Base-by-base conservation (phyloP, 2,888 invertebrate genomes). In the Allolobophora icterica region DNA sequence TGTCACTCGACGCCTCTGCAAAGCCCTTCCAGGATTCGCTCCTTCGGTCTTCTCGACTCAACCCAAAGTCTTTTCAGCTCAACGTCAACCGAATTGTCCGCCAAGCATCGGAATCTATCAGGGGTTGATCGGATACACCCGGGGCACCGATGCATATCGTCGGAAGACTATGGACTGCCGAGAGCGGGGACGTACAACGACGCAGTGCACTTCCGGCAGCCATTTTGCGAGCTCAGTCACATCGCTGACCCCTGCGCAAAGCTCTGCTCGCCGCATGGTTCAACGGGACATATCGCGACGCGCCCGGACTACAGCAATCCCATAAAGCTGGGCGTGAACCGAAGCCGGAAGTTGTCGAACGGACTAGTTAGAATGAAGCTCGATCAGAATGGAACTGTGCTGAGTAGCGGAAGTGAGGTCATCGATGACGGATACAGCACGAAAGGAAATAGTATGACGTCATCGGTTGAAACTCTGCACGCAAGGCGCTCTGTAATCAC, bases 341-440 rank as follows among this genome's bases (percentile, higher is more conserved):
- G 71, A n/a, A 71, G 38, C 87, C 87, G 87, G 87, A 87, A 35
- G 34, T 19, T 87, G 87, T 35, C 87, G 87, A 87, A 87, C 87
- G 38, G 71, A n/a, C 71, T 71, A n/a, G 71, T 71, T 30, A 71
- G n/a, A 71, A 71, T 71, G 30, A 71, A n/a, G n/a, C n/a, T 71
- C 0, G 71, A 71, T 71, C 71, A 71, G 71, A 71, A 71, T 8
- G 71, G 71, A 71, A 71, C 71, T 30, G 71, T 71, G 6, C 30
- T n/a, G 21, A 87, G 87, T 38, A 38, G 87, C 87, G 87, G 87
- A 87, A 87, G 87, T 87, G 87, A 87, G 6, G 87, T 87, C 87
- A 87, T 87, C 34, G 87, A 87, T 38, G 87, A 87, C 35, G 87
- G 87, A 1, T 87, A 87, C 87, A 38, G 87, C 21, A 87, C 87